Conservation (phyloP, 2,113 vertebrate genomes). For the Pristiophorus japonicus region DNA sequence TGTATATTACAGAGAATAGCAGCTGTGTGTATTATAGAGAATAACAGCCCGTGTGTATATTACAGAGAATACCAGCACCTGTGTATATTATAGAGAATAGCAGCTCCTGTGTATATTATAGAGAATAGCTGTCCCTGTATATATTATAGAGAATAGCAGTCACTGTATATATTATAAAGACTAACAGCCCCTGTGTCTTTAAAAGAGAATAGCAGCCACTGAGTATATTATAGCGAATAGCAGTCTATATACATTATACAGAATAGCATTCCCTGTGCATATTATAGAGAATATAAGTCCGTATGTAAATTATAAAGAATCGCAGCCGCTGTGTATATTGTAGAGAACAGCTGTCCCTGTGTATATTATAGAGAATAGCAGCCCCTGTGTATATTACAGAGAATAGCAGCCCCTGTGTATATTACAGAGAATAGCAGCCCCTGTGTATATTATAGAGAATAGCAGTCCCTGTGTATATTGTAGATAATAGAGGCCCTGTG, state of each 20-base stretch:
- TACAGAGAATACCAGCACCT: no score
- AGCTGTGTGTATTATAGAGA: not conserved
- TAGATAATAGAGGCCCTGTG: not conserved
- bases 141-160: not conserved
- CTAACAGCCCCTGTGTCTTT: not conserved
- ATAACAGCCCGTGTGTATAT: no score
- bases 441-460: not conserved
- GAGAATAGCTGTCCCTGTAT: not conserved
- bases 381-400: not conserved
- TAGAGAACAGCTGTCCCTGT: not conserved
- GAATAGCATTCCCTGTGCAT: no score
- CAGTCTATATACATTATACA: no score
- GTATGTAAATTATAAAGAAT: not conserved
- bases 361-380: not conserved
- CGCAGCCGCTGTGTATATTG: not conserved
- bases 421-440: not conserved
- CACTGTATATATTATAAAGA: not conserved
- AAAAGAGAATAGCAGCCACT: not conserved
- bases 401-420: not conserved
- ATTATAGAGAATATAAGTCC: not conserved
- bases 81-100: not conserved
- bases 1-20: not conserved
- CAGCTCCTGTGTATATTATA: not conserved
- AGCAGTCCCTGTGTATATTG: not conserved
- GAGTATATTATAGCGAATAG: not conserved